Evolutionary conservation across 1,140 invertebrate genomes (phyloP), one percentile per base, ranked within the genome.

Genomic region (Pseudomyrmex concolor): DNA sequence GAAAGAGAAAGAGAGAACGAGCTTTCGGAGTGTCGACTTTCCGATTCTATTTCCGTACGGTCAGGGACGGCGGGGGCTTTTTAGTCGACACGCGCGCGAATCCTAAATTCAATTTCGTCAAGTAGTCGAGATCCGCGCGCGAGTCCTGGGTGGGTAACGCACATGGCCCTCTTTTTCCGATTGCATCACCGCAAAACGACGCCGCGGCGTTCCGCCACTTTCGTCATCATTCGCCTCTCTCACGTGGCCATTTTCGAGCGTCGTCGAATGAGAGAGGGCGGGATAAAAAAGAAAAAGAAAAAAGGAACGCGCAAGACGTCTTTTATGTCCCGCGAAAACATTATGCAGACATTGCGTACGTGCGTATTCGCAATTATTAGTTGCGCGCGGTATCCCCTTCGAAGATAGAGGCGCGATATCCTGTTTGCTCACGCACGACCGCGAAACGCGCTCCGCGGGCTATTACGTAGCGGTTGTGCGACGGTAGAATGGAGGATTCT

Each of bases 151-250:
- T 45, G 34, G 34, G 50, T 51, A 51, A 73, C 51, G 70, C 87
- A 89, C 89, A 89, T 89, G 89, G 87, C 87, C 89, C 82, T 86
- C 76, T 89, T 80, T 55, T 54, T 43, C 57, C 74, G 76, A 89
- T 89, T 88, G 64, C 63, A 73, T 74, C 50, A 50, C 62, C 81
- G 57, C 5, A 67, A 25, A 63, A 83, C 72, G 43, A 13, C 34
- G 51, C 57, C 34, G 62, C 50, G 48, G 43, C 15, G 17, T 70
- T 70, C 15, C 22, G 22, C 5, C 19, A 63, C 72, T 66, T 34
- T 76, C 48, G 19, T 60, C 19, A 43, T 60, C 19, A 43, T 34
- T 15, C 48, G n/a, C 9, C 43, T 43, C 60, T 34, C n/a, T 54
- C 48, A 17, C 68, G 25, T 25, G 22, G 17, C 9, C 2, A 5